Conservation (phyloP, 1,140 invertebrate genomes). For the Bradysia coprophila region DNA sequence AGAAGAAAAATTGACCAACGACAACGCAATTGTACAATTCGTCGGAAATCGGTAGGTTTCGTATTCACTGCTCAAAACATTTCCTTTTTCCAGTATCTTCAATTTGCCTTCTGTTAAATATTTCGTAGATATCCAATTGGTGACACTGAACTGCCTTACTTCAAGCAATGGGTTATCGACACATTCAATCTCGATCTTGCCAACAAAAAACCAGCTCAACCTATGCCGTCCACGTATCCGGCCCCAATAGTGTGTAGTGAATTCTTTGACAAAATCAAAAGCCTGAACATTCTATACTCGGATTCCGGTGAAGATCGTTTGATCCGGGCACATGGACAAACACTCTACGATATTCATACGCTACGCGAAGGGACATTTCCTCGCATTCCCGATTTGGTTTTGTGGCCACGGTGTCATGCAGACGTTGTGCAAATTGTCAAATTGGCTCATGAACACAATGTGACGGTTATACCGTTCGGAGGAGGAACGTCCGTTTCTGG, state of each 20-base stretch:
- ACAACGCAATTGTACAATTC: no score
- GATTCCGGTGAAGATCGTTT: slow-evolving; percentile 65
- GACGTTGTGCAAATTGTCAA: slow-evolving; percentile 68
- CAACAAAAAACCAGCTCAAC: slow-evolving; percentile 18
- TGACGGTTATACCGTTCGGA: slow-evolving; percentile 89
- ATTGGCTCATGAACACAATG: slow-evolving; percentile 49
- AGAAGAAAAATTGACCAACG: no score
- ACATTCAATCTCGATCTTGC: slow-evolving; percentile 48
- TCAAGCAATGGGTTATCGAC: slow-evolving; percentile 62
- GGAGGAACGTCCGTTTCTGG: slow-evolving; percentile 93
- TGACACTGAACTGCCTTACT: slow-evolving; percentile 52
- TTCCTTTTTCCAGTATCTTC: slow-evolving; percentile 55
- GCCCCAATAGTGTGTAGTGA: slow-evolving; percentile 29
- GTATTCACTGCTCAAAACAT: no score
- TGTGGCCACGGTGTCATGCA: slow-evolving; percentile 77
- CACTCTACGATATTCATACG: slow-evolving; percentile 73
- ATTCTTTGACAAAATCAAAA: slow-evolving; percentile 39
- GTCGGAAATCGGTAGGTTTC: no score
- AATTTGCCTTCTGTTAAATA: slow-evolving; percentile 47
- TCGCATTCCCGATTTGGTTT: slow-evolving; percentile 81
- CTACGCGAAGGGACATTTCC: slow-evolving; percentile 50
- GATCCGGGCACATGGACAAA: slow-evolving; percentile 87
- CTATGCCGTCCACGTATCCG: slow-evolving; percentile 35
- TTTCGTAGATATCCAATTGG: slow-evolving; percentile 63
- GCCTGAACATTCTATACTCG: slow-evolving; percentile 48